phyloP scores from a whole-genome alignment of 2,888 invertebrate genomes.

The Frankliniella fusca region DNA sequence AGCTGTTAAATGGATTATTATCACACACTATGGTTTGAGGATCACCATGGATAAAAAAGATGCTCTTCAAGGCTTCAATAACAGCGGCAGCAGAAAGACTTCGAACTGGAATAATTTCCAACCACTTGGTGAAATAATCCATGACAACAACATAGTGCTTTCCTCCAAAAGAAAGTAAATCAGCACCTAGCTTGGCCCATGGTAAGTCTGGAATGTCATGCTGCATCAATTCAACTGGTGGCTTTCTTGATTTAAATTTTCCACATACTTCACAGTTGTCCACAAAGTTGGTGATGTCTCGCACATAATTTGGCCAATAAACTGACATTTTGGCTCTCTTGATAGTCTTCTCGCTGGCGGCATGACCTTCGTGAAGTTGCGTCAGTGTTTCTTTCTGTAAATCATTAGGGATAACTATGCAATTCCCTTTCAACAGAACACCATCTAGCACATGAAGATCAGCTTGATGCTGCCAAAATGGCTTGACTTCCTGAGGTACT shows the following conservation, averaged over 20 bases:
- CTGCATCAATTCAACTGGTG: slow-evolving; percentile 37
- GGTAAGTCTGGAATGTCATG: slow-evolving; percentile 36
- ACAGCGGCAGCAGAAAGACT: slow-evolving; percentile 33
- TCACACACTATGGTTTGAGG: slow-evolving; percentile 36
- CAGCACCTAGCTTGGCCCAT: slow-evolving; percentile 37
- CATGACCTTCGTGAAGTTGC: slow-evolving; percentile 42
- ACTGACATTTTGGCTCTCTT: slow-evolving; percentile 40
- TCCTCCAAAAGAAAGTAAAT: slow-evolving; percentile 34
- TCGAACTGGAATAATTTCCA: slow-evolving; percentile 38
- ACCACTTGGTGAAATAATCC: slow-evolving; percentile 38
- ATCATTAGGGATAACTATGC: too few species aligned
- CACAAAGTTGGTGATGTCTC: slow-evolving; percentile 40
- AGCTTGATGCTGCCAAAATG: too few species aligned
- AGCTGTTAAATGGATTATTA: slow-evolving; percentile 35
- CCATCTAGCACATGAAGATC: too few species aligned
- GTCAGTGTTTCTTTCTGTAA: slow-evolving; percentile 37
- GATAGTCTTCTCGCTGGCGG: slow-evolving; percentile 43
- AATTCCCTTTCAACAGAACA: too few species aligned
- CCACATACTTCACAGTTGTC: slow-evolving; percentile 29
- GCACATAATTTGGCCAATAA: slow-evolving; percentile 43
- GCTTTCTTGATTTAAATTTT: slow-evolving; percentile 28
- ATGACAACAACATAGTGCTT: slow-evolving; percentile 36
- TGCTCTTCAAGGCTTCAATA: slow-evolving; percentile 27
- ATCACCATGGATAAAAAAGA: slow-evolving; percentile 37
- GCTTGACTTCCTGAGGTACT: too few species aligned